Percentiles rank a stretch among this genome's conserved stretches.
Conservation (phyloP, 2,797 vertebrate genomes). For the Betta splendens region DNA sequence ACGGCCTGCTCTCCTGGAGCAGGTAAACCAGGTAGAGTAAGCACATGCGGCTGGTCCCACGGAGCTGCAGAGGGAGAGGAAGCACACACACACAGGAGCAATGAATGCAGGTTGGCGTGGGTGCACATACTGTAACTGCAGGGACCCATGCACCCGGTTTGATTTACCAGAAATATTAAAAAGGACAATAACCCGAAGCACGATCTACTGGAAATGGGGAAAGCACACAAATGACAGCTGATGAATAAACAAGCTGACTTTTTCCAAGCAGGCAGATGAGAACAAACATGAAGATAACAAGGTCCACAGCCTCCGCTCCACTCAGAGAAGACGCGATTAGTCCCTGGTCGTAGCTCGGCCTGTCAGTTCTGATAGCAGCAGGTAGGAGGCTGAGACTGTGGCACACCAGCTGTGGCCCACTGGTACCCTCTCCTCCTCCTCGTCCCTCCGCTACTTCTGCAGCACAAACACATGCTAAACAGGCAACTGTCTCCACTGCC, state of each 20-base stretch:
- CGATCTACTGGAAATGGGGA: not conserved
- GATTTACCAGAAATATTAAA: slow-evolving; percentile 3
- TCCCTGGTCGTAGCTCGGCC: slow-evolving; percentile 31
- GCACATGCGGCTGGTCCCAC: slow-evolving; percentile 66
- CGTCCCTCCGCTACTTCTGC: slow-evolving; percentile 72
- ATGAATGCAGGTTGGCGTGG: slow-evolving; percentile 42
- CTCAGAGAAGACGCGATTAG: slow-evolving; percentile 31
- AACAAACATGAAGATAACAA: slow-evolving; percentile 16
- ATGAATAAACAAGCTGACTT: slow-evolving; percentile 26
- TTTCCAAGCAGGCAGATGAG: slow-evolving; percentile 24
- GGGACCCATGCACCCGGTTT: slow-evolving; percentile 37
- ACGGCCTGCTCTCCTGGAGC: slow-evolving; percentile 64
- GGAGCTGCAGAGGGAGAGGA: slow-evolving; percentile 34
- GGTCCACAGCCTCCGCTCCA: slow-evolving; percentile 23
- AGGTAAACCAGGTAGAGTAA: slow-evolving; percentile 76
- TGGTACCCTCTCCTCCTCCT: slow-evolving; percentile 75
- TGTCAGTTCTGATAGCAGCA: slow-evolving; percentile 69
- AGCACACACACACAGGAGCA: slow-evolving; percentile 35
- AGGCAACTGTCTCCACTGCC: slow-evolving; percentile 76
- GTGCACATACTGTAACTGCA: slow-evolving; percentile 20
- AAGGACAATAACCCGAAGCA: not conserved
- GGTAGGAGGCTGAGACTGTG: slow-evolving; percentile 70
- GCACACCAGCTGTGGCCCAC: slow-evolving; percentile 84
- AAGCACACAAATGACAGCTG: not conserved
- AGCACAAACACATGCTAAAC: slow-evolving; percentile 87